phyloP scores from a whole-genome alignment of 2,113 vertebrate species.

The Benitochromis conjunctus region DNA sequence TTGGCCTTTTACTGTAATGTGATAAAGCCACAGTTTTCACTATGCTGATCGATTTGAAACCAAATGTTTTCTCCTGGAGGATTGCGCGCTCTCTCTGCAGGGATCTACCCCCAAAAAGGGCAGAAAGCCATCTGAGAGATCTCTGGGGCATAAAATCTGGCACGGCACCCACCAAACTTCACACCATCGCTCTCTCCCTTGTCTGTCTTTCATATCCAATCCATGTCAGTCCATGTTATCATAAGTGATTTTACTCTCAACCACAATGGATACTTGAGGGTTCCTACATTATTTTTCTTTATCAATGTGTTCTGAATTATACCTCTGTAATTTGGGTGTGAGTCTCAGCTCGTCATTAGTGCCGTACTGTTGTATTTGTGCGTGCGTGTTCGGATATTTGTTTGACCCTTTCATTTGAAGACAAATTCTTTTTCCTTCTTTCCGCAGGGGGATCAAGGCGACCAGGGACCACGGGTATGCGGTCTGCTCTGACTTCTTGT shows the following conservation, averaged over 20 bases:
- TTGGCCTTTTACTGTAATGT: conserved; percentile 11
- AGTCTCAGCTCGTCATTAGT: conserved; percentile 19
- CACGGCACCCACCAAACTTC: conserved; percentile 49
- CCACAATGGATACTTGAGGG: conserved; percentile 61
- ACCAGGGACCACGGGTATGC: conserved; percentile 99
- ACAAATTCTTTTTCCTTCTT: conserved; percentile 56
- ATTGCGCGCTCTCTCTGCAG: background rate
- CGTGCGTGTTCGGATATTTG: background rate
- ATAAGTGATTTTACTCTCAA: conserved; percentile 63
- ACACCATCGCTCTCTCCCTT: conserved; percentile 6
- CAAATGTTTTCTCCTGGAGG: background rate
- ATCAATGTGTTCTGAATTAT: conserved; percentile 60
- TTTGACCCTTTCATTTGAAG: conserved; percentile 9
- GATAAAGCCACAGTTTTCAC: conserved; percentile 24
- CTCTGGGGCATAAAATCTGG: conserved; percentile 43
- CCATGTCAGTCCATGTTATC: conserved; percentile 65
- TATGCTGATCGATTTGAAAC: conserved; percentile 13
- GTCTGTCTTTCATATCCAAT: conserved; percentile 23
- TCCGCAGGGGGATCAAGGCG: conserved; percentile 97
- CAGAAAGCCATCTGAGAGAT: conserved; percentile 15
- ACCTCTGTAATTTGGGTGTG: conserved; percentile 9
- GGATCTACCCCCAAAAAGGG: background rate
- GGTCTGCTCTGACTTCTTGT: conserved; percentile 43
- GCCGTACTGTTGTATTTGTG: background rate
- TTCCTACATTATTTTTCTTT: conserved; percentile 55